Base-by-base conservation (phyloP, 2,797 vertebrate genomes). In the Kryptolebias ocellatus region DNA sequence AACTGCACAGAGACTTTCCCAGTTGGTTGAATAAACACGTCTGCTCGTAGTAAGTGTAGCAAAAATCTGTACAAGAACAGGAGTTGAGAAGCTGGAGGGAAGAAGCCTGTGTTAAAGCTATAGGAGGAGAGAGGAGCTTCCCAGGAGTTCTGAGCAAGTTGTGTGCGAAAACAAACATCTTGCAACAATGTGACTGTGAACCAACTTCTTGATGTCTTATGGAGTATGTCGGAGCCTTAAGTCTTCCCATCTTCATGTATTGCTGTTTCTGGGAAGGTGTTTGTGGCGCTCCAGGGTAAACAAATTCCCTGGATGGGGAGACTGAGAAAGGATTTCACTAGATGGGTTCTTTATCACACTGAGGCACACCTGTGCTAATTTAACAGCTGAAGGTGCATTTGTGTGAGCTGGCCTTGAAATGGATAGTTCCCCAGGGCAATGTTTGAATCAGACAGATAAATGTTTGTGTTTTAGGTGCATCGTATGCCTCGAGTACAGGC, bases 251-350 rank as follows among this genome's bases (percentile, higher is more conserved):
- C 44, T 29, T 70, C 15, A 34, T 64, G 59, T 53, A 74, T 74
- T 60, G 73, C 69, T 64, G 74, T 65, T 84, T 57, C 50, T 81
- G 73, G 82, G 83, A 88, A 78, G 69, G 60, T 79, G 64, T 82
- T 56, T 20, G 16, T 50, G 5, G 67, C 29, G 0, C n/a, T n/a
- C 18, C 1, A 46, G 52, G 56, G 72, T 75, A 76, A 77, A 76
- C 16, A 18, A 72, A 81, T 66, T 78, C 60, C 20, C 56, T 79
- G 76, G 72, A 74, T 63, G 53, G 16, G 4, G 20, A 24, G 20
- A 24, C 20, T 64, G 51, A 68, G 55, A 45, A 76, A 74, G 63
- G 70, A 76, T 34, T 50, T 60, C 34, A 57, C 74, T 84, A 85
- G 83, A 83, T 89, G 84, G 78, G 67, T 29, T 8, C 39, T 72